Percentiles rank a stretch among this genome's conserved stretches.
Conservation (phyloP, 2,888 invertebrate species). For the Didymodactylos carnosus region DNA sequence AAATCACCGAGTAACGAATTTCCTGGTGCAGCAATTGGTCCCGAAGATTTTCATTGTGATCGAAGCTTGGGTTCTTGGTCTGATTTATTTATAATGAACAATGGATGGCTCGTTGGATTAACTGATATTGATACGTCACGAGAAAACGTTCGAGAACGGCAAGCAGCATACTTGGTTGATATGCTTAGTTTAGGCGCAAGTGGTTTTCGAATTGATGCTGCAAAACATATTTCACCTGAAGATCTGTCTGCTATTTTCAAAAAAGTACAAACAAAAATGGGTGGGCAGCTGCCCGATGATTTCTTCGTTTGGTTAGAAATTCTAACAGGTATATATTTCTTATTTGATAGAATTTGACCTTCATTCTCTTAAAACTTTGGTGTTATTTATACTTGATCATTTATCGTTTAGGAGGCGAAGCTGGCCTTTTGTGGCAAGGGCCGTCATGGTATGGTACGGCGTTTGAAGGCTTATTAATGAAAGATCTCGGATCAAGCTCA, state of each 20-base stretch:
- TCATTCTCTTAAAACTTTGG: too few species aligned
- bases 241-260: slow-evolving; percentile 12
- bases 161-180: slow-evolving; percentile 13
- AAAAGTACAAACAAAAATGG: slow-evolving; percentile 13
- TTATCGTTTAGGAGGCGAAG: not conserved
- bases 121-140: slow-evolving; percentile 12
- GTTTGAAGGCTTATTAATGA: slow-evolving; percentile 4
- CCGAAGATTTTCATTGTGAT: slow-evolving; percentile 13
- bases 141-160: slow-evolving; percentile 12
- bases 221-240: slow-evolving; percentile 13
- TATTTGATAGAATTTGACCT: too few species aligned
- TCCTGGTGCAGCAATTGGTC: slow-evolving; percentile 13
- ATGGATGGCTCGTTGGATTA: slow-evolving; percentile 13
- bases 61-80: slow-evolving; percentile 12
- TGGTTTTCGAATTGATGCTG: slow-evolving; percentile 13
- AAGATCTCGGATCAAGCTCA: slow-evolving; percentile 5
- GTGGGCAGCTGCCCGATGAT: slow-evolving; percentile 13
- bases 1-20: slow-evolving; percentile 13
- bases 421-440: slow-evolving; percentile 11
- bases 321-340: slow-evolving; percentile 12
- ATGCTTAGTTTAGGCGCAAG: slow-evolving; percentile 9
- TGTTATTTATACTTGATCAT: not conserved
- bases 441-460: slow-evolving; percentile 12
- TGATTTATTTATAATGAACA: slow-evolving; percentile 14
- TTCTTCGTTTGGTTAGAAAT: slow-evolving; percentile 14